Evolutionary conservation across 2,888 invertebrate species (phyloP).

Genomic region (Volucella inflata): DNA sequence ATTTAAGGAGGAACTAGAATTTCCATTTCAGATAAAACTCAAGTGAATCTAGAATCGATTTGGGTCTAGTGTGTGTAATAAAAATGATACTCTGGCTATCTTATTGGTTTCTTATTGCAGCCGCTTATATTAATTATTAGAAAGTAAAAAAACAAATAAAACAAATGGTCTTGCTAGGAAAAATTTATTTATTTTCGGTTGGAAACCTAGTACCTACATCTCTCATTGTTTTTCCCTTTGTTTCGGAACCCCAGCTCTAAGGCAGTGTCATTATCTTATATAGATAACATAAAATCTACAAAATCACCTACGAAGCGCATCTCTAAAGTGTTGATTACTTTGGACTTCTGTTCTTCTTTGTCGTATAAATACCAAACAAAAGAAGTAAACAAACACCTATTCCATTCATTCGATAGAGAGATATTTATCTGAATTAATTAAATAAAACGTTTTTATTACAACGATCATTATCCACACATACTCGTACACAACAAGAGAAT

Average conservation of each 20-base stretch:
- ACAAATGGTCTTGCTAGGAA: no score
- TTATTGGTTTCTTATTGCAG: not conserved
- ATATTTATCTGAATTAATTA: conserved; percentile 72
- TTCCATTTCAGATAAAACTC: conserved; percentile 46
- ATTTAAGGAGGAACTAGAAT: conserved; percentile 49
- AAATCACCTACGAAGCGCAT: conserved; percentile 44
- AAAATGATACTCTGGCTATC: not conserved
- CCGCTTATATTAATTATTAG: no score
- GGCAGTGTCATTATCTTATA: not conserved
- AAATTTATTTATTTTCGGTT: no score
- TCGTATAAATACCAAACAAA: conserved; percentile 1
- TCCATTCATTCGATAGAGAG: conserved; percentile 24
- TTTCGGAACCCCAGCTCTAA: not conserved
- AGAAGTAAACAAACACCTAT: conserved; percentile 44
- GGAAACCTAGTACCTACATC: no score
- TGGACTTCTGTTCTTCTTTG: conserved; percentile 65
- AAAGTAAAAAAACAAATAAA: no score
- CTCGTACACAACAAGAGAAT: not conserved
- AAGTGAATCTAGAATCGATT: conserved; percentile 13
- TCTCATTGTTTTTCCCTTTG: no score
- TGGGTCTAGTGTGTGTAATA: conserved; percentile 30
- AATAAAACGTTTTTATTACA: conserved; percentile 73
- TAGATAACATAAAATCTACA: conserved; percentile 4
- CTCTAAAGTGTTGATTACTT: conserved; percentile 65
- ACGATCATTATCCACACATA: conserved; percentile 47